Evolutionary conservation across 2,797 vertebrate genomes (phyloP).

Genomic region (Hippoglossus hippoglossus): DNA sequence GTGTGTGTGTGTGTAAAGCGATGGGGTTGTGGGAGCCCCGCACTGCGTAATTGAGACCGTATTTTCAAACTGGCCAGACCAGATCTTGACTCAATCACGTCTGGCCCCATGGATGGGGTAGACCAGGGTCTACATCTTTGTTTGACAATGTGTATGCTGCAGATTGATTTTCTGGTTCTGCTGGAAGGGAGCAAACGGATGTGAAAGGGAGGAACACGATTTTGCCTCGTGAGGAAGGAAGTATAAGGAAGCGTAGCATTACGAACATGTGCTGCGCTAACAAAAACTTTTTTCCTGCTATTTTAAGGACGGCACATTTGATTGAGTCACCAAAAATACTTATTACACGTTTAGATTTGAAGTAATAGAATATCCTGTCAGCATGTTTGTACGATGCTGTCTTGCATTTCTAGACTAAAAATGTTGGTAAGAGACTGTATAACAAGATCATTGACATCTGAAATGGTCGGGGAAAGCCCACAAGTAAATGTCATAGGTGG

Average conservation of each 20-base stretch:
- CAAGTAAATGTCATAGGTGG: neutral
- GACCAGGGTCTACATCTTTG: slow-evolving; percentile 68
- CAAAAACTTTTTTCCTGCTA: slow-evolving; percentile 12
- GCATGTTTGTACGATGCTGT: neutral
- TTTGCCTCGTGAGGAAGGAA: slow-evolving; percentile 53
- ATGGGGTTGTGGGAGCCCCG: slow-evolving; percentile 49
- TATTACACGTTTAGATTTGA: neutral
- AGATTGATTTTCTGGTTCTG: slow-evolving; percentile 73
- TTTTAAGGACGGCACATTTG: neutral
- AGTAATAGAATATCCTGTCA: neutral
- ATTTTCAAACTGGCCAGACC: slow-evolving; percentile 73
- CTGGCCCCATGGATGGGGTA: slow-evolving; percentile 64
- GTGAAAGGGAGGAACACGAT: slow-evolving; percentile 54
- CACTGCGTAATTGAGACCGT: slow-evolving; percentile 73
- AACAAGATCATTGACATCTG: neutral
- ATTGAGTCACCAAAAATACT: neutral
- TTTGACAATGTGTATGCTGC: slow-evolving; percentile 67
- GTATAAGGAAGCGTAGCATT: slow-evolving; percentile 53
- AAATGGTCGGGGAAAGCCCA: neutral
- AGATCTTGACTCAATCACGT: slow-evolving; percentile 77
- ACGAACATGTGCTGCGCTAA: slow-evolving; percentile 49
- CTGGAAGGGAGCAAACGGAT: slow-evolving; percentile 53
- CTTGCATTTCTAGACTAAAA: neutral
- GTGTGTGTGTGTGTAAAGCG: slow-evolving; percentile 19
- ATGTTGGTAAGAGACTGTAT: neutral